Percentiles rank a stretch among this genome's conserved stretches.
These are phyloP conservation scores for Xiphophorus birchmanni DNA, from an alignment of 2,797 vertebrate genomes.

Conservation along the genomic window DNA sequence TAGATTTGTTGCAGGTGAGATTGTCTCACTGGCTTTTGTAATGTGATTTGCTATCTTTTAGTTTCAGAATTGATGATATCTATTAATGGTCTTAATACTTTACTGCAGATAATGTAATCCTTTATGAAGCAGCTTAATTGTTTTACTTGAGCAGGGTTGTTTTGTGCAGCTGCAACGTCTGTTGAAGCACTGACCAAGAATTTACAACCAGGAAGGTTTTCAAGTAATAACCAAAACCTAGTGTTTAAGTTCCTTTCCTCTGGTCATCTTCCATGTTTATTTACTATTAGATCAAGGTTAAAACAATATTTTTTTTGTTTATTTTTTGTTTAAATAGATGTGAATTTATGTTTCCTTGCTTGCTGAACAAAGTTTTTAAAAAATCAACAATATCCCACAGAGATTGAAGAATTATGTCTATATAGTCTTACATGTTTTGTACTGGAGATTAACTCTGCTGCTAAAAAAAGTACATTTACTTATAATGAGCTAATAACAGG, in stretches of 20 bases:
- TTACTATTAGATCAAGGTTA: not conserved
- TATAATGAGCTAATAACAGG: not conserved
- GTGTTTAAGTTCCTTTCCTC: not conserved
- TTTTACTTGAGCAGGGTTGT: not conserved
- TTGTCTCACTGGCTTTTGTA: constrained; percentile 14
- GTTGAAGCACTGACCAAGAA: not conserved
- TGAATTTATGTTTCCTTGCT: not conserved
- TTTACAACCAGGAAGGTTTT: not conserved
- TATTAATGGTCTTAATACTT: constrained; percentile 11
- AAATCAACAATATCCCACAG: not conserved
- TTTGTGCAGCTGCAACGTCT: not conserved
- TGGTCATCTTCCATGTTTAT: too few species aligned
- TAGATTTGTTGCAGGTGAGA: constrained; percentile 17
- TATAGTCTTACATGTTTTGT: not conserved
- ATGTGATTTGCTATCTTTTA: constrained; percentile 31
- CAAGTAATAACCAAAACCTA: not conserved
- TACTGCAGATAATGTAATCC: constrained; percentile 23
- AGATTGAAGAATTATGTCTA: not conserved
- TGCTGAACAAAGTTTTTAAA: not conserved
- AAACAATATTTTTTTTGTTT: not conserved
- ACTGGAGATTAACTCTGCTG: not conserved
- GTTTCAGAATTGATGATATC: constrained; percentile 30
- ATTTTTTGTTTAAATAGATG: not conserved
- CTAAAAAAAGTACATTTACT: not conserved
- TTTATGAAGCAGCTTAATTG: constrained; percentile 11